Percentiles rank a stretch among this genome's conserved stretches.
These are phyloP conservation scores for Trachythela sp. DNA, from an alignment of 64 coral and sea anemone species.

Conservation along the genomic window DNA sequence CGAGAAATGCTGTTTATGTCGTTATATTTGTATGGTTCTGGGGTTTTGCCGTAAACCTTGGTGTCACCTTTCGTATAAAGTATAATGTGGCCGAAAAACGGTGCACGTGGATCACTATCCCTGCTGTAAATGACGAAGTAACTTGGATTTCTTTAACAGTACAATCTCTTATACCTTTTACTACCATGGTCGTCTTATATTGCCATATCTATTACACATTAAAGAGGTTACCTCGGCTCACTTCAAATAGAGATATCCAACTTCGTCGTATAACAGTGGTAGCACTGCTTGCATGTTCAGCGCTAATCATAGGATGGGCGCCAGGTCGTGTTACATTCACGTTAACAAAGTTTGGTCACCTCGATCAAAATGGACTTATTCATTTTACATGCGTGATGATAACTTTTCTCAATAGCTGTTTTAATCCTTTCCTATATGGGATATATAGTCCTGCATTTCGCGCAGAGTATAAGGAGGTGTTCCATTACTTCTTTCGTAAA, in stretches of 20 bases:
- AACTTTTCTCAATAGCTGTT: neutral
- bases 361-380: too few species aligned
- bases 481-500: neutral
- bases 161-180: neutral
- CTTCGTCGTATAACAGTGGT: neutral
- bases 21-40: too few species aligned
- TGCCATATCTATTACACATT: neutral
- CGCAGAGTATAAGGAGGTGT: neutral
- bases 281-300: neutral
- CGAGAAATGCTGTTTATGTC: too few species aligned
- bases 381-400: neutral
- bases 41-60: too few species aligned
- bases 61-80: too few species aligned
- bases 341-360: neutral
- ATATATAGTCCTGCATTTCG: constrained; percentile 3
- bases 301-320: neutral
- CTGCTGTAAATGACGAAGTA: neutral
- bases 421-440: neutral
- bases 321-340: neutral
- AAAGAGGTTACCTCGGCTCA: neutral
- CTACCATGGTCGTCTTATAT: neutral
- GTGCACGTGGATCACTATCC: neutral
- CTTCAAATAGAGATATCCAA: neutral
- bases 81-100: neutral
- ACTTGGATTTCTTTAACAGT: neutral